Base-by-base conservation (phyloP, 2,888 invertebrate genomes). In the Thera obeliscata region DNA sequence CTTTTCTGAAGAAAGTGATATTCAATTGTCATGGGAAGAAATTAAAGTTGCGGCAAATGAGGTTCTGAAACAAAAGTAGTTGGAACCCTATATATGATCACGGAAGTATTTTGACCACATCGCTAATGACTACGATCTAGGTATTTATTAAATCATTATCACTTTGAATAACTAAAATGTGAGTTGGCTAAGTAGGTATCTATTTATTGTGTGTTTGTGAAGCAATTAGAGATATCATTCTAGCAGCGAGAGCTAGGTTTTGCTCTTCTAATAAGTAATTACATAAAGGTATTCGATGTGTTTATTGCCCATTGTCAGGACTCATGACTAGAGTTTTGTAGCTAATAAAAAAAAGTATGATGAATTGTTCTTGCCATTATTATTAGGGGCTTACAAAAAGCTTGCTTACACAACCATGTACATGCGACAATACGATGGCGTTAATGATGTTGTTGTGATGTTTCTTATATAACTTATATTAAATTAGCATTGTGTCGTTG, bases 11-110 rank as follows among this genome's bases (percentile, higher is more conserved):
- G 95, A 96, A 36, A 95, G 95, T 67, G 98, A 99, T 81, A 97
- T 99, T 77, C 95, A 96, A 50, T 94, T 95, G 76, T 97, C 98
- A 0, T 99, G 98, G 98, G 95, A 96, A 41, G 98, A 98, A 87
- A 95, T 98, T 2, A 95, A 95, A 76, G 95, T 95, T 61, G 94
- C 97, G 12, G 96, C 98, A 35, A 95, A 96, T 78, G 96, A 97
- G 81, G 87, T 96, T 35, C 88, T 96, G 52, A 86, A 73, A 49
- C 71, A 72, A 50, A 73, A 73, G 52, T 71, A 69, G 64, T 50
- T 54, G 38, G 8, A 58, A 52, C 11, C 43, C 48, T 36, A 33
- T 46, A 56, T 50, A 68, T 38, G 55, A 56, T 43, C 50, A 56
- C 11, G 36, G 11, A 56, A 56, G 43, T 46, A 9, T 46, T 46